phyloP scores from a whole-genome alignment of 2,888 invertebrate genomes.

The Nesidiocoris tenuis region DNA sequence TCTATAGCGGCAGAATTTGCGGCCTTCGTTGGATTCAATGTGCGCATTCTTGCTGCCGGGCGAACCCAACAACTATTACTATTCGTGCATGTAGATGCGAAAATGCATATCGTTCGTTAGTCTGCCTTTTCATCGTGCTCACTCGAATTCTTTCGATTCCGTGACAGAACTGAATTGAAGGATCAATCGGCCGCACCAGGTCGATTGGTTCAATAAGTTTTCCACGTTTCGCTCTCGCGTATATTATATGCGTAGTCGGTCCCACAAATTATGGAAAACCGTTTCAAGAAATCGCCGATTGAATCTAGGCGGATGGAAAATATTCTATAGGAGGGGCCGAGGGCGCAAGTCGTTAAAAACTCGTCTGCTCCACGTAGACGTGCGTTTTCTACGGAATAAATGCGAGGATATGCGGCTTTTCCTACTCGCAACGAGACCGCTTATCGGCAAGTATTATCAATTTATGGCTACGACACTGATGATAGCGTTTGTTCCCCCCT shows the following conservation, averaged over 20 bases:
- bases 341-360: neutral
- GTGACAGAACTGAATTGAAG: neutral
- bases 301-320: neutral
- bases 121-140: neutral
- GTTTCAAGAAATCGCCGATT: neutral
- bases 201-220: neutral
- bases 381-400: neutral
- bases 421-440: neutral
- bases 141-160: neutral
- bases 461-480: neutral
- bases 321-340: too few relatives aligned
- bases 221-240: neutral
- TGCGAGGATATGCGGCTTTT: neutral
- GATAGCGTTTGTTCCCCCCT: neutral
- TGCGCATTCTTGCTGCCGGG: too few relatives aligned
- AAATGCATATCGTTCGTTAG: too few relatives aligned
- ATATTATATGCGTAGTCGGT: too few relatives aligned
- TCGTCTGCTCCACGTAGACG: neutral
- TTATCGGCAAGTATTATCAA: neutral
- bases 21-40: too few relatives aligned
- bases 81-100: too few relatives aligned
- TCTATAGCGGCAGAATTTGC: too few relatives aligned
- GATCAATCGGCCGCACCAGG: neutral
- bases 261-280: neutral
- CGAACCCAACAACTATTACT: too few relatives aligned